These are phyloP conservation scores for Pseudolycoriella hygida DNA, from an alignment of 2,888 invertebrate genomes.

Conservation along the genomic window DNA sequence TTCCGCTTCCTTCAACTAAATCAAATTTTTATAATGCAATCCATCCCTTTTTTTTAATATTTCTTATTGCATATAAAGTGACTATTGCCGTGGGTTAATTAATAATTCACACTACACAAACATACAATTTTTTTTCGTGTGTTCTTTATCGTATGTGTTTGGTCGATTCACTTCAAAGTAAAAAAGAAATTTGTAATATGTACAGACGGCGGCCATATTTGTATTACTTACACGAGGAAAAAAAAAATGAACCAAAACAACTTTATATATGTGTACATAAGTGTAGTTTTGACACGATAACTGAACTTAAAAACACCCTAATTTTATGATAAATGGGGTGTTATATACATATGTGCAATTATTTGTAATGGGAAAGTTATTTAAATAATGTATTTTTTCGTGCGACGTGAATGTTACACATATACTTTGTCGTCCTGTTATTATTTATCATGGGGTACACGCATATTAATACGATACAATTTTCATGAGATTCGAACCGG, in stretches of 20 bases:
- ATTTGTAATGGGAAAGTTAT: background rate
- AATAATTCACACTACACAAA: background rate
- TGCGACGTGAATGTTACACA: too few species aligned
- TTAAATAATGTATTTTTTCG: background rate
- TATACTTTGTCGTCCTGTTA: too few species aligned
- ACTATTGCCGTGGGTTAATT: background rate
- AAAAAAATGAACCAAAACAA: background rate
- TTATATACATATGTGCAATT: slow-evolving; percentile 1
- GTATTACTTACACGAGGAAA: background rate
- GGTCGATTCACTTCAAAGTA: background rate
- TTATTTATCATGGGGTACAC: too few species aligned
- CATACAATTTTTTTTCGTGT: background rate
- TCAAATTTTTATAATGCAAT: background rate
- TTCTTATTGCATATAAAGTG: background rate
- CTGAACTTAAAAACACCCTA: slow-evolving; percentile 1
- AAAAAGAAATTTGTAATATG: background rate
- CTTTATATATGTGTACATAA: background rate
- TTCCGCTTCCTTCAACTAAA: too few species aligned
- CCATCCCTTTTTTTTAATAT: background rate
- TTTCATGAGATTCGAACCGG: too few species aligned
- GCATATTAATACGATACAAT: too few species aligned
- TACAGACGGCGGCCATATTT: background rate
- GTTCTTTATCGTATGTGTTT: background rate
- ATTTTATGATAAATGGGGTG: slow-evolving; percentile 1
- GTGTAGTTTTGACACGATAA: slow-evolving; percentile 1